Conservation (phyloP, 1,140 invertebrate genomes). For the Drosophila santomea region DNA sequence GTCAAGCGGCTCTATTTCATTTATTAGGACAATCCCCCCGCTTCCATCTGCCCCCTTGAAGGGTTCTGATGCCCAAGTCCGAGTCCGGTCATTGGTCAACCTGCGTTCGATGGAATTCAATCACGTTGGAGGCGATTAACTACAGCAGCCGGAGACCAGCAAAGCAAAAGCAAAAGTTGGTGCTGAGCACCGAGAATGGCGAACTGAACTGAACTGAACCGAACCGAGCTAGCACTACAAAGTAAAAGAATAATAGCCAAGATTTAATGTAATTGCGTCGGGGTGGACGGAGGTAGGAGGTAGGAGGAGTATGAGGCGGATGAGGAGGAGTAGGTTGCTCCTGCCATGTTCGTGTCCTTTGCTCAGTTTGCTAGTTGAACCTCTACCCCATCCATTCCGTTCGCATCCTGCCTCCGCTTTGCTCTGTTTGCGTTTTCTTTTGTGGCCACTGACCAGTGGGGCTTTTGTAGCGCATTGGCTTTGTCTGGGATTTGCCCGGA, state of each 20-base stretch:
- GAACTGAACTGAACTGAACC: constrained; percentile 13
- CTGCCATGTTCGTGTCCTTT: constrained; percentile 66
- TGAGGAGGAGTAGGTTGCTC: constrained; percentile 10
- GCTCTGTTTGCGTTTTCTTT: constrained; percentile 51
- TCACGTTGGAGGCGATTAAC: constrained; percentile 80
- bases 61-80: constrained; percentile 7
- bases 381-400: constrained; percentile 9
- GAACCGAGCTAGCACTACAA: constrained; percentile 52
- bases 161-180: constrained; percentile 38
- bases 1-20: constrained; percentile 73
- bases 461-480: constrained; percentile 72
- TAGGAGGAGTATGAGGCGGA: neutral
- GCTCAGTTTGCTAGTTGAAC: constrained; percentile 69
- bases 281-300: constrained; percentile 8
- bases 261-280: constrained; percentile 81
- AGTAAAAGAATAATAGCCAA: constrained; percentile 81
- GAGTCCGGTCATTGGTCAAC: constrained; percentile 54
- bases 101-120: constrained; percentile 82
- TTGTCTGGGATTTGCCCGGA: constrained; percentile 70
- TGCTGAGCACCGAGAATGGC: constrained; percentile 34
- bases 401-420: constrained; percentile 29
- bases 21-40: constrained; percentile 56
- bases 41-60: neutral
- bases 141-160: constrained; percentile 50
- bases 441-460: constrained; percentile 41